Conservation (phyloP, 2,888 invertebrate species). For the Malthinus seriepunctatus region DNA sequence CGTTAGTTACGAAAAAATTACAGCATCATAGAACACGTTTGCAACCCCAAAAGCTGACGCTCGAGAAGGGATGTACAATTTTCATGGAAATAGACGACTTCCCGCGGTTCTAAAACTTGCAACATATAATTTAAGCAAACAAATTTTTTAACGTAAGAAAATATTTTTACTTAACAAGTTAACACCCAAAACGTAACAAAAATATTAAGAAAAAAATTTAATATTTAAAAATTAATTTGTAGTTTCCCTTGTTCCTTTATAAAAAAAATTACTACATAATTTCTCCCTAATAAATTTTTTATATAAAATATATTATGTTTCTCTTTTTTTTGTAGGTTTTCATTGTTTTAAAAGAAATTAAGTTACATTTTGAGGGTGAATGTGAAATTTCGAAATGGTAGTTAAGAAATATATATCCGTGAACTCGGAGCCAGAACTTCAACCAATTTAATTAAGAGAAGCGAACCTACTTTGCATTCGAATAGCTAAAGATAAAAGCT, state of each 20-base stretch:
- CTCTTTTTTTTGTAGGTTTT: slow-evolving; percentile 8
- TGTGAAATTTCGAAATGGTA: slow-evolving; percentile 29
- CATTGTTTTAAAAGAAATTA: slow-evolving; percentile 21
- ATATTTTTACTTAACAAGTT: too few relatives aligned
- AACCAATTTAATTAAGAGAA: slow-evolving; percentile 44
- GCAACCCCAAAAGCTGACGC: too few relatives aligned
- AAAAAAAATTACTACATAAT: not conserved
- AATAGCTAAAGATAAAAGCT: slow-evolving; percentile 34
- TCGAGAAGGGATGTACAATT: too few relatives aligned
- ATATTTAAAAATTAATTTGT: slow-evolving; percentile 6
- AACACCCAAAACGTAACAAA: too few relatives aligned
- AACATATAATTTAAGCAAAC: too few relatives aligned
- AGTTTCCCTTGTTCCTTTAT: not conserved
- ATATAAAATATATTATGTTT: slow-evolving; percentile 12
- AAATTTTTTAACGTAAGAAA: too few relatives aligned
- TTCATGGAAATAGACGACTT: too few relatives aligned
- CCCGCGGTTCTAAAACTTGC: too few relatives aligned
- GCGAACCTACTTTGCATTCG: slow-evolving; percentile 44
- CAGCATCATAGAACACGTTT: too few relatives aligned
- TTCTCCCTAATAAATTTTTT: slow-evolving; percentile 6
- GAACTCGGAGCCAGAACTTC: slow-evolving; percentile 27
- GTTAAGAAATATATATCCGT: slow-evolving; percentile 24
- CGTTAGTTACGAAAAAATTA: too few relatives aligned
- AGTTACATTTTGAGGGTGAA: slow-evolving; percentile 22
- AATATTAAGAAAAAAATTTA: not conserved